A percentile compares a stretch with the other conserved stretches of the same genome.
Conservation (phyloP, 2,113 vertebrate species). For the Lagenorhynchus albirostris region DNA sequence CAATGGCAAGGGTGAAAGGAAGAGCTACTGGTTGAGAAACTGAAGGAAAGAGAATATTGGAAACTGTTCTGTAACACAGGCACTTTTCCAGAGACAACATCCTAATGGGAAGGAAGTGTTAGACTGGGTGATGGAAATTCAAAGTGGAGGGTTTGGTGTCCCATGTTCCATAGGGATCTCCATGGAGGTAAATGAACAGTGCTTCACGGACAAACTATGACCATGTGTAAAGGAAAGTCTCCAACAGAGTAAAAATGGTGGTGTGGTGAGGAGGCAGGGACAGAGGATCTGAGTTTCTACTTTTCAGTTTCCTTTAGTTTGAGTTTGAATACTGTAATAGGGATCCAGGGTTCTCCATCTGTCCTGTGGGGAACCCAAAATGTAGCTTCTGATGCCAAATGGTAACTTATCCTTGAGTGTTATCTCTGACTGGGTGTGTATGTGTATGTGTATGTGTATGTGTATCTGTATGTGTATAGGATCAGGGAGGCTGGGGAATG, state of each 20-base stretch:
- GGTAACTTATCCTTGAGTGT: background rate
- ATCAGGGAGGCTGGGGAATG: background rate
- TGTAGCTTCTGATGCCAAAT: background rate
- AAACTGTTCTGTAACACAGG: background rate
- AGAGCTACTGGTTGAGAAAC: background rate
- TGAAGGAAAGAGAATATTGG: background rate
- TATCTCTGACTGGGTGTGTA: background rate
- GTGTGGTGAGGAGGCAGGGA: background rate
- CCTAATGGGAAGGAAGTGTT: background rate
- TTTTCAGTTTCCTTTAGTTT: background rate
- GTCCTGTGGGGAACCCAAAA: background rate
- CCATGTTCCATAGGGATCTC: background rate
- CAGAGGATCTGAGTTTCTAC: background rate
- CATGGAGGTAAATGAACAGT: background rate
- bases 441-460: background rate
- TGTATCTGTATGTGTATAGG: no score
- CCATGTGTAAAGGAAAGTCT: background rate
- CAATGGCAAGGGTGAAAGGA: background rate
- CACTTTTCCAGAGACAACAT: background rate
- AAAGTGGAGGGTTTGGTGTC: background rate
- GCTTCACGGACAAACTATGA: rapidly evolving
- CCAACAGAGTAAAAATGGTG: background rate
- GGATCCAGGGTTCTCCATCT: background rate
- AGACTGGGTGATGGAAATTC: background rate
- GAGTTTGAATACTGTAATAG: background rate